These are phyloP conservation scores for Erannis defoliaria DNA, from an alignment of 2,888 invertebrate genomes.

Conservation along the genomic window DNA sequence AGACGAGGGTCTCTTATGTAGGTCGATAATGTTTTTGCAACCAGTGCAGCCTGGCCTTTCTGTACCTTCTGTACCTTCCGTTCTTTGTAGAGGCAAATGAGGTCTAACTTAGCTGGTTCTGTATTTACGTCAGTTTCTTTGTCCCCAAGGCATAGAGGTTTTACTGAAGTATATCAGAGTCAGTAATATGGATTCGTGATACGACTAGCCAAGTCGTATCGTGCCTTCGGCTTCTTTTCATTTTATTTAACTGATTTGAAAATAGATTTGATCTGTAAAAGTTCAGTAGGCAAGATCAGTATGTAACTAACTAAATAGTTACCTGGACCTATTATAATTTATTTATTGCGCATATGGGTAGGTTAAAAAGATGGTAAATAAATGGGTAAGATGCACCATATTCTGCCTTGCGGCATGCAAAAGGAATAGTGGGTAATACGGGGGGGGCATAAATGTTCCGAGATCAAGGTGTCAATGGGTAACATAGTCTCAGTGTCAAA, in stretches of 20 bases:
- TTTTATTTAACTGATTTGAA: slow-evolving; percentile 14
- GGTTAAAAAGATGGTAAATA: too few species aligned
- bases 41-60: slow-evolving; percentile 49
- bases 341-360: too few species aligned
- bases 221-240: slow-evolving; percentile 7
- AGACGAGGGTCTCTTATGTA: slow-evolving; percentile 39
- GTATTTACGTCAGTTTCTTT: slow-evolving; percentile 52
- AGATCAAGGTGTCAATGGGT: too few species aligned
- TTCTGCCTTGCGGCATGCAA: too few species aligned
- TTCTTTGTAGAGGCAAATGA: slow-evolving; percentile 24
- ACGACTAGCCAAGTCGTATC: slow-evolving; percentile 37
- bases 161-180: slow-evolving; percentile 52
- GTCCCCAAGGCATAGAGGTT: slow-evolving; percentile 53
- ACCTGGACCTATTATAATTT: too few species aligned
- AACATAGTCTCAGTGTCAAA: too few species aligned
- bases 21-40: slow-evolving; percentile 33
- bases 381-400: too few species aligned
- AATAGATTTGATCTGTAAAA: slow-evolving; percentile 11
- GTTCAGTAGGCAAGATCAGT: not conserved
- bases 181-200: slow-evolving; percentile 37
- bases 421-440: too few species aligned
- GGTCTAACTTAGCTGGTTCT: slow-evolving; percentile 46
- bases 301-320: not conserved
- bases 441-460: too few species aligned
- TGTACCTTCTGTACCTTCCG: slow-evolving; percentile 36